Evolutionary conservation across 2,113 vertebrate species (phyloP).

Genomic region (Platichthys stellatus): DNA sequence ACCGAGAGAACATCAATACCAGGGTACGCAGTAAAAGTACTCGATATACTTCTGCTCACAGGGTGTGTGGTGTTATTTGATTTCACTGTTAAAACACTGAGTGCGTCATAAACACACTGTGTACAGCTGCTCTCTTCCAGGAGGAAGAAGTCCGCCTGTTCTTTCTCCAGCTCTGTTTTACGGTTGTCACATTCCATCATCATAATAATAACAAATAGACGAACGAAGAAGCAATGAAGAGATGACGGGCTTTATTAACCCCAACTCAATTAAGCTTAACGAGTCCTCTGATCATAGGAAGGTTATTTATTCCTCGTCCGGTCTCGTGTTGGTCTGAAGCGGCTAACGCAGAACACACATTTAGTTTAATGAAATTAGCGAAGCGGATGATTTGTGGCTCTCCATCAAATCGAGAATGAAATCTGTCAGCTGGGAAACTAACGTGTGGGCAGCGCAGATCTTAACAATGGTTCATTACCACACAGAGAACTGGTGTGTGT

Average conservation of each 20-base stretch:
- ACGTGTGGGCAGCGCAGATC: constrained; percentile 51
- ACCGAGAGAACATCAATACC: constrained; percentile 26
- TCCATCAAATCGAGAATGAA: constrained; percentile 54
- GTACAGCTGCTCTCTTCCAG: constrained; percentile 10
- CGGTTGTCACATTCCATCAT: constrained; percentile 73
- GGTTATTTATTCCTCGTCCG: constrained; percentile 70
- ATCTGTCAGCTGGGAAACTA: constrained; percentile 54
- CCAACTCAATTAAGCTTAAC: constrained; percentile 79
- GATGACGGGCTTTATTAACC: constrained; percentile 76
- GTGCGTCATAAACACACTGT: not conserved
- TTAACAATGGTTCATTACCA: constrained; percentile 3
- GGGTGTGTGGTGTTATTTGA: not conserved
- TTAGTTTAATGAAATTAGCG: constrained; percentile 76
- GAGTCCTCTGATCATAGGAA: constrained; percentile 68
- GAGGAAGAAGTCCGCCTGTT: constrained; percentile 29
- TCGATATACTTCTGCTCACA: not conserved
- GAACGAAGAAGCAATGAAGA: constrained; percentile 64
- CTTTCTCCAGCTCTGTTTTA: constrained; percentile 38
- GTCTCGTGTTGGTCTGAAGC: constrained; percentile 38
- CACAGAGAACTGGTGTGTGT: not conserved
- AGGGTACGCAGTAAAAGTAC: too few relatives aligned
- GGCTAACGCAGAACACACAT: constrained; percentile 69
- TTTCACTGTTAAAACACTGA: constrained; percentile 4
- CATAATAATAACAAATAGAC: constrained; percentile 75
- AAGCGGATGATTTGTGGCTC: constrained; percentile 64